Evolutionary conservation across 2,888 invertebrate genomes (phyloP), one percentile per base, ranked within the genome.

Genomic region (Conops quadrifasciatus): DNA sequence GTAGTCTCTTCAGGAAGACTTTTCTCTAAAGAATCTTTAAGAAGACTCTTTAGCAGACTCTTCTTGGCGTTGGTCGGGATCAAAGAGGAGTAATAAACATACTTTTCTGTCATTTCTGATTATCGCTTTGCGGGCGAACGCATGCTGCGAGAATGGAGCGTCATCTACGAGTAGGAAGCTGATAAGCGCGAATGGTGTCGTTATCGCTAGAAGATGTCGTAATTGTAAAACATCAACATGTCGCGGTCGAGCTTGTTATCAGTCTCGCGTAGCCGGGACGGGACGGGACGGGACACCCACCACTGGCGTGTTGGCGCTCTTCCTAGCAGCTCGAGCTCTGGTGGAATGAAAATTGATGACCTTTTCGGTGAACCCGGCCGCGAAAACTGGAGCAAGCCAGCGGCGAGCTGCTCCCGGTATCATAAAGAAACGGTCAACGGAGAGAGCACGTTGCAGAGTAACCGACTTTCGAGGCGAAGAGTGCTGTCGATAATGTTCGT

Each of bases 301-400:
- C 28, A 49, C 19, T 47, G 51, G 26, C 36, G 36, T 51, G 16
- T 11, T 63, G 49, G n/a, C 49, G 49, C 47, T 64, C 49, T 15
- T 7, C 49, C 36, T 36, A 15, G 21, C 56, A 5, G 5, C 16
- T 53, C 36, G 24, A 66, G 53, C 43, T 36, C 24, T 21, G 30
- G 43, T 19, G n/a, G 15, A 56, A 16, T 53, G 56, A 53, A 66
- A 66, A 66, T 66, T 66, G 56, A 66, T 66, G 66, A 66, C 53
- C 53, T 24, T 19, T 21, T 24, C 36, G 21, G 21, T 66, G 66
- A 66, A 66, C 65, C 30, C 56, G 66, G 53, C 51, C 26, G 56
- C 66, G 36, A 24, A 19, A 66, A 66, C 19, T 53, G 56, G 43
- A 66, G 21, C 53, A 28, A 28, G 36, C 30, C 19, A 28, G 36